Base-by-base conservation (phyloP, 35 echinoderm and acorn worm species). In the Stichopus chloronotus region DNA sequence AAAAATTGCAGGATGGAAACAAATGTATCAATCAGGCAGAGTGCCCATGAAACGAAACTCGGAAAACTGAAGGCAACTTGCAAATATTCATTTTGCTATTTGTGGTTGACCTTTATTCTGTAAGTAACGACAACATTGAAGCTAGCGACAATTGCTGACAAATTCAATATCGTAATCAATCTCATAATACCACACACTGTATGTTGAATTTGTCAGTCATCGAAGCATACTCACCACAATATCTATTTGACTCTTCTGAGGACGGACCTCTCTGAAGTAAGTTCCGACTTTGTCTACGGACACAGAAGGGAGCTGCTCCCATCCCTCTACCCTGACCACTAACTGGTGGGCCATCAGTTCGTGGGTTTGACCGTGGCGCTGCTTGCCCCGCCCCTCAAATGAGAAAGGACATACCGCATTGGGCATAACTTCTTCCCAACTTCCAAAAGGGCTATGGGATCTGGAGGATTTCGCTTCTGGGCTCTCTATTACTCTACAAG, bases 221-320 rank as follows among this genome's bases (percentile, higher is more conserved):
- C 3, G 30, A 43, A 43, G 0, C 30, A 43, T 74, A 92, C 97
- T 95, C 91, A 99, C 97, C 43, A 85, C 92, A 54, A 52, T 90
- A n/a, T 95, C 92, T 10, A 92, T 92, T 57, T 99, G 95, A 12
- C 87, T 93, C 30, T 56, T 90, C 76, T 94, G 83, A 12, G 97
- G 95, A 55, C 94, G 93, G 56, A 94, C 95, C 53, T 87, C 91
- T 89, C 97, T 91, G 83, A 99, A 99, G 91, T 91, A 96, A 3
- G 90, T 91, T 30, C 97, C 97, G 7, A 99, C 95, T 91, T 98
- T 98, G 86, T 98, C 97, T 8, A 98, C 97, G 11, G 95, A 98
- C 13, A 98, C 97, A 0, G 97, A 93, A 5, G 94, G 59, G n/a
- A 95, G 83, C 78, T 92, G 90, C 25, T 98, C 92, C 97, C 97